Evolutionary conservation across 2,888 invertebrate genomes (phyloP).

Genomic region (Zaprionus bogoriensis): DNA sequence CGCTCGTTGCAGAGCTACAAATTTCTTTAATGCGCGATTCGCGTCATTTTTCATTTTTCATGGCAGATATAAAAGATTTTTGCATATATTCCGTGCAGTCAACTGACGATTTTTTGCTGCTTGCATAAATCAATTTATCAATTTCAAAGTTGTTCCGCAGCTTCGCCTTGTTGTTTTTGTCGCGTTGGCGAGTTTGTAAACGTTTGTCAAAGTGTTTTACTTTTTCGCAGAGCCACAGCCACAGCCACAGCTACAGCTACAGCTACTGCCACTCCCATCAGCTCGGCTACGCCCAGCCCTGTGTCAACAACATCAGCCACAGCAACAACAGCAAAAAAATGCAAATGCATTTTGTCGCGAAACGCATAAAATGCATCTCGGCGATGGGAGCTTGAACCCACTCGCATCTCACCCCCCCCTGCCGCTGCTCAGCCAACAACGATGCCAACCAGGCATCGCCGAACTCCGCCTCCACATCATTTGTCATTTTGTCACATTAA

Average conservation of each 20-base stretch:
- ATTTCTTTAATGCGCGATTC: slow-evolving; percentile 14
- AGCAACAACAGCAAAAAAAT: slow-evolving; percentile 29
- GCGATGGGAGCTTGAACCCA: slow-evolving; percentile 3
- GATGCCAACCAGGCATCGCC: background rate
- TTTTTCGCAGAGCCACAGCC: slow-evolving; percentile 24
- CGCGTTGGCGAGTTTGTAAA: slow-evolving; percentile 67
- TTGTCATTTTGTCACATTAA: slow-evolving; percentile 82
- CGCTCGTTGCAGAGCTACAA: slow-evolving; percentile 17
- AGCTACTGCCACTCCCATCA: slow-evolving; percentile 23
- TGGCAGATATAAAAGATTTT: slow-evolving; percentile 32
- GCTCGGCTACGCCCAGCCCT: slow-evolving; percentile 2
- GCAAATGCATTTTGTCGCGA: slow-evolving; percentile 70
- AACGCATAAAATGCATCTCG: slow-evolving; percentile 61
- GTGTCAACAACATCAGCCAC: slow-evolving; percentile 36
- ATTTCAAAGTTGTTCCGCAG: slow-evolving; percentile 64
- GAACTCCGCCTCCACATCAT: slow-evolving; percentile 58
- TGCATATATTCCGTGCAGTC: slow-evolving; percentile 36
- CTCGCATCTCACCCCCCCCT: background rate
- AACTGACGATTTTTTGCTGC: slow-evolving; percentile 45
- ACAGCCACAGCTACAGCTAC: background rate
- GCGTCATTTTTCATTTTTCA: slow-evolving; percentile 61
- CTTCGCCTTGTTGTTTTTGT: slow-evolving; percentile 45
- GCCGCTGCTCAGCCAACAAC: background rate
- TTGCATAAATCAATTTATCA: slow-evolving; percentile 76
- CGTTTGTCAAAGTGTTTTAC: slow-evolving; percentile 75